Evolutionary conservation across 2,797 vertebrate species (phyloP).

Genomic region (Alauda arvensis): DNA sequence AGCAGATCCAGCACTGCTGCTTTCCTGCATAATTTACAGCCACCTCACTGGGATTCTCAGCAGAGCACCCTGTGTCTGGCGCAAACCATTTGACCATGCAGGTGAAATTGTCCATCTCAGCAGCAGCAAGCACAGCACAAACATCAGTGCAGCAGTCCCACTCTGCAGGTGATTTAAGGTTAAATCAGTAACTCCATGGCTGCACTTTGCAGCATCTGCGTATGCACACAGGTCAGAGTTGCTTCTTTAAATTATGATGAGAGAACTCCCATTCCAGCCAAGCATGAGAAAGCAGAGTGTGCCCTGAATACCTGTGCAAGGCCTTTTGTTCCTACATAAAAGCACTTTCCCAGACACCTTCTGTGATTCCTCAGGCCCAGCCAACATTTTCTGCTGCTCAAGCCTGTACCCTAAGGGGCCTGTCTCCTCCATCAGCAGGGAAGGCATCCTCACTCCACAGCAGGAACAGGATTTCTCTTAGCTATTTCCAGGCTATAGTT

Average conservation of each 20-base stretch:
- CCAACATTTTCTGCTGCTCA: not conserved
- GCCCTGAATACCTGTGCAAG: not conserved
- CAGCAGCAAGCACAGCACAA: not conserved
- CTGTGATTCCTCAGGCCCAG: not conserved
- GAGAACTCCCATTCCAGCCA: not conserved
- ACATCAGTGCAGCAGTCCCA: not conserved
- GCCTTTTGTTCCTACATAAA: not conserved
- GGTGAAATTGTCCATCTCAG: not conserved
- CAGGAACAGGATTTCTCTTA: not conserved
- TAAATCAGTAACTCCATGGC: not conserved
- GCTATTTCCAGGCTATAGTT: not conserved
- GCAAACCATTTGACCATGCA: not conserved
- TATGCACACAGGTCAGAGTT: not conserved
- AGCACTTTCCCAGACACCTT: not conserved
- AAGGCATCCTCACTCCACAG: not conserved
- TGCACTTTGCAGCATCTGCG: not conserved
- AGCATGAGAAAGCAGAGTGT: not conserved
- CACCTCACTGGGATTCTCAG: not conserved
- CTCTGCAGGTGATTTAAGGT: not conserved
- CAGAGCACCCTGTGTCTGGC: not conserved
- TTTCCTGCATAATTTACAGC: constrained; percentile 11
- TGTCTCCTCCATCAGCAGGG: not conserved
- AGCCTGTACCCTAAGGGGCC: not conserved
- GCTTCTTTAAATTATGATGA: not conserved
- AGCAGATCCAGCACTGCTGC: not conserved